A percentile compares a stretch with the other conserved stretches of the same genome.
Conservation (phyloP, 2,113 vertebrate genomes). For the Carassius gibelio region DNA sequence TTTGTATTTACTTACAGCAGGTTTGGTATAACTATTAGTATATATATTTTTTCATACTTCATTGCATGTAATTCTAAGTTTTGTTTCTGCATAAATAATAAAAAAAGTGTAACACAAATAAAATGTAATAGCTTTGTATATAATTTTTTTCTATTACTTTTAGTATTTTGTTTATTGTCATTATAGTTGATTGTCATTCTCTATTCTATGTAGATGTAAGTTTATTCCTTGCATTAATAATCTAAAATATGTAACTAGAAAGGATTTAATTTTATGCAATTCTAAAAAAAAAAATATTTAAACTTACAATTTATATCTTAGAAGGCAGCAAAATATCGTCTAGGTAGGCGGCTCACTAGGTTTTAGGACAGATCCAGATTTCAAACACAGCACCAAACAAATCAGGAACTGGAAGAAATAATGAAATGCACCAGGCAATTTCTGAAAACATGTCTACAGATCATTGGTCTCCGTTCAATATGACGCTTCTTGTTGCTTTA, state of each 20-base stretch:
- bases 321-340: not conserved
- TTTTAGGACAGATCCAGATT: not conserved
- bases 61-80: not conserved
- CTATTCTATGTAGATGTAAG: not conserved
- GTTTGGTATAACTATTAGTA: not conserved
- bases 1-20: not conserved
- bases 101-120: not conserved
- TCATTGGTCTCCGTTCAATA: slow-evolving; percentile 12
- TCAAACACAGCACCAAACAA: slow-evolving; percentile 1
- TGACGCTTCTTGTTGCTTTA: slow-evolving; percentile 19
- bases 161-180: not conserved
- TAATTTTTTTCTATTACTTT: not conserved
- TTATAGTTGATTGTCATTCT: not conserved
- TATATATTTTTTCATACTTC: not conserved
- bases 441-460: slow-evolving; percentile 30
- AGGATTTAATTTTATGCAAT: not conserved
- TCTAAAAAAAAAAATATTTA: not conserved
- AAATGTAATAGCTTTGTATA: not conserved
- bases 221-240: not conserved
- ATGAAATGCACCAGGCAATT: not conserved
- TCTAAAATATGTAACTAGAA: not conserved
- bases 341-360: not conserved
- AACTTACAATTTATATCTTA: not conserved
- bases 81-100: not conserved
- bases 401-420: not conserved